Percentiles rank a stretch among this genome's conserved stretches.
phyloP scores from a whole-genome alignment of 2,888 invertebrate genomes.

The Chrysolina americana region DNA sequence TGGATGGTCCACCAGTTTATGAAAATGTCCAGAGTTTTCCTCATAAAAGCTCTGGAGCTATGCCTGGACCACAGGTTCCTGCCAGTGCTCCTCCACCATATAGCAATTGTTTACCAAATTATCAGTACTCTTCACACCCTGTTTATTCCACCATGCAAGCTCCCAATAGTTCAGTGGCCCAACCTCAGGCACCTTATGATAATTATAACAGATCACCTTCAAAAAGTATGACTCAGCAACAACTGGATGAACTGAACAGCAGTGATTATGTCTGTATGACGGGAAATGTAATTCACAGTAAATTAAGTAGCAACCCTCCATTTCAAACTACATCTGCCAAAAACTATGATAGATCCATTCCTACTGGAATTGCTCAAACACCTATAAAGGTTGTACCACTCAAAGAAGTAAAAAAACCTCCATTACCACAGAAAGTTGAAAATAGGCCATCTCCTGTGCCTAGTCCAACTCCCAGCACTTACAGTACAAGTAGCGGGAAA shows the following conservation, averaged over 20 bases:
- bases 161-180: constrained; percentile 48
- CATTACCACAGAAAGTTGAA: constrained; percentile 53
- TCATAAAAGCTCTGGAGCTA: constrained; percentile 61
- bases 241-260: constrained; percentile 80
- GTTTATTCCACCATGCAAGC: constrained; percentile 65
- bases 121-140: constrained; percentile 57
- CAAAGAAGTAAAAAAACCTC: constrained; percentile 64
- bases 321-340: constrained; percentile 68
- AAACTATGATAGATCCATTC: constrained; percentile 67
- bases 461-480: constrained; percentile 79
- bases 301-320: constrained; percentile 69
- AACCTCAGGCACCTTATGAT: constrained; percentile 53
- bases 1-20: constrained; percentile 73
- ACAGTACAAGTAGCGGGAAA: constrained; percentile 73
- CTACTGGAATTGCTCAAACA: constrained; percentile 70
- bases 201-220: constrained; percentile 49
- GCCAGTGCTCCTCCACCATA: constrained; percentile 61
- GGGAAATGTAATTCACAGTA: constrained; percentile 74
- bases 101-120: constrained; percentile 46
- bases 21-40: constrained; percentile 66
- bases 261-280: constrained; percentile 90
- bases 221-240: constrained; percentile 65
- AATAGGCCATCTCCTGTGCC: constrained; percentile 69
- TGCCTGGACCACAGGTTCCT: constrained; percentile 68
- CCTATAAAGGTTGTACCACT: constrained; percentile 66